A percentile compares a stretch with the other conserved stretches of the same genome.
Conservation (phyloP, 2,797 vertebrate species). For the Betta splendens region DNA sequence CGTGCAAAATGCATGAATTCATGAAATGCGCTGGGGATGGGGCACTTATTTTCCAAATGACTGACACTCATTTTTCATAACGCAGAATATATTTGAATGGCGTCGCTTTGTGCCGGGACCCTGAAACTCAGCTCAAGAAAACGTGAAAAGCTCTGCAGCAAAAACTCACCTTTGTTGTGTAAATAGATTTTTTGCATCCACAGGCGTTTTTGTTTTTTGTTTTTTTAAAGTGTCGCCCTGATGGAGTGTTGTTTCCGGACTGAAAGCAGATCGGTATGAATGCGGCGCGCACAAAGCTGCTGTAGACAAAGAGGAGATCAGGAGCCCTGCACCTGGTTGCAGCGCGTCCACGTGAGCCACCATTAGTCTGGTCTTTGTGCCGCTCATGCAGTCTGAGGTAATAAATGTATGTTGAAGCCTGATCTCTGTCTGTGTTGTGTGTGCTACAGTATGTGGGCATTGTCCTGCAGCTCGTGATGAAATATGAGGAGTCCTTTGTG, state of each 20-base stretch:
- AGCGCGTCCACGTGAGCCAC: constrained; percentile 57
- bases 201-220: constrained; percentile 24
- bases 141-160: constrained; percentile 14
- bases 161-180: constrained; percentile 43
- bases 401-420: constrained; percentile 41
- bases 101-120: constrained; percentile 21
- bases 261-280: constrained; percentile 48
- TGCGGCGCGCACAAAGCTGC: constrained; percentile 45
- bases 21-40: constrained; percentile 43
- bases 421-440: constrained; percentile 12
- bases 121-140: constrained; percentile 38
- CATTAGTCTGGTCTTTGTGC: constrained; percentile 72
- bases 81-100: constrained; percentile 48
- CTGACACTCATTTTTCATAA: constrained; percentile 56
- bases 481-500: background rate
- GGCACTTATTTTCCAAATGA: constrained; percentile 60
- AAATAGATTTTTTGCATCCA: constrained; percentile 46
- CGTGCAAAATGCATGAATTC: constrained; percentile 67
- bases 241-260: constrained; percentile 22
- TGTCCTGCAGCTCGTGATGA: constrained; percentile 3
- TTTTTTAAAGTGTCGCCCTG: constrained; percentile 35
- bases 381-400: constrained; percentile 22
- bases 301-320: constrained; percentile 61
- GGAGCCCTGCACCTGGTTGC: constrained; percentile 56
- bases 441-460: constrained; percentile 1